These are phyloP conservation scores for Drepana falcataria DNA, from an alignment of 2,888 invertebrate genomes.

Conservation along the genomic window DNA sequence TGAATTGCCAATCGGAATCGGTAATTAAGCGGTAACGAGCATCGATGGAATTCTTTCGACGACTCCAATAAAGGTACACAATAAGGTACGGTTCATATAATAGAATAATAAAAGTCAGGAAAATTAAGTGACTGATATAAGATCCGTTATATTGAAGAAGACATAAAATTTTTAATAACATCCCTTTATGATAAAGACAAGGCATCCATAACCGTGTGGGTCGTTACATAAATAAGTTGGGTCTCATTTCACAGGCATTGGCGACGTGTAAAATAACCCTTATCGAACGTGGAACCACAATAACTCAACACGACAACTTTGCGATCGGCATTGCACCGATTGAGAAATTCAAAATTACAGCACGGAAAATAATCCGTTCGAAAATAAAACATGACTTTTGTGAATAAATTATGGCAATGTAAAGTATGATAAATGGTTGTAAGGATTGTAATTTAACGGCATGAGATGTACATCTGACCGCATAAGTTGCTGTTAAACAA, in stretches of 20 bases:
- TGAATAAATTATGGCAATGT: slow-evolving; percentile 76
- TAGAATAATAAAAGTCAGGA: slow-evolving; percentile 22
- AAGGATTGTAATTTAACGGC: slow-evolving; percentile 70
- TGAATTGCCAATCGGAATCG: neutral
- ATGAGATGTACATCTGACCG: slow-evolving; percentile 53
- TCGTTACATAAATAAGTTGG: slow-evolving; percentile 54
- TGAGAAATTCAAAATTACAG: slow-evolving; percentile 64
- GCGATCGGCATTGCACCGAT: slow-evolving; percentile 64
- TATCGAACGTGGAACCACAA: slow-evolving; percentile 66
- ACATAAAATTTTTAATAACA: slow-evolving; percentile 28
- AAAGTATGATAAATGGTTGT: slow-evolving; percentile 76
- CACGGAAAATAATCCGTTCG: slow-evolving; percentile 62
- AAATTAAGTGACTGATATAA: slow-evolving; percentile 39
- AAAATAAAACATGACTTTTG: slow-evolving; percentile 67
- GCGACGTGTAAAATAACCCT: slow-evolving; percentile 72
- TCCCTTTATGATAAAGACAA: slow-evolving; percentile 41
- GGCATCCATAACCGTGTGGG: slow-evolving; percentile 31
- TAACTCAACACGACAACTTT: slow-evolving; percentile 56
- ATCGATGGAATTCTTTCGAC: neutral
- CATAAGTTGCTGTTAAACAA: slow-evolving; percentile 27
- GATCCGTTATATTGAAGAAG: slow-evolving; percentile 24
- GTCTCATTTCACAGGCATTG: slow-evolving; percentile 59
- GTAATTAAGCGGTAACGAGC: slow-evolving; percentile 3
- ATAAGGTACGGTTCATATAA: slow-evolving; percentile 19
- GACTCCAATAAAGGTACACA: slow-evolving; percentile 4